phyloP scores from a whole-genome alignment of 2,113 vertebrate species.

The Elaphurus davidianus region DNA sequence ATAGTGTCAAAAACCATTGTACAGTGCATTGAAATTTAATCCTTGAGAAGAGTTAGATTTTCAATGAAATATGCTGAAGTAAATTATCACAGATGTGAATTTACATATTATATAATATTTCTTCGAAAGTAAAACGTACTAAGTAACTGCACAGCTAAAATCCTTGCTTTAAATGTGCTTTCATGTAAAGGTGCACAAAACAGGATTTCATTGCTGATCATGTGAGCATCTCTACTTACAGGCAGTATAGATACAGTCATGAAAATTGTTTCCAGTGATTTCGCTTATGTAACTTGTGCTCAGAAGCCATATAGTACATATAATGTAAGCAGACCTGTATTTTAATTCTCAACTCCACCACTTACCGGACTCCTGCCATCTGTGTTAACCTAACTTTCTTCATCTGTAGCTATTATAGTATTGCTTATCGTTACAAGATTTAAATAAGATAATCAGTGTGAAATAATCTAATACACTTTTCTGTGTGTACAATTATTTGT shows the following conservation, averaged over 20 bases:
- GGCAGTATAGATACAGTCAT: not conserved
- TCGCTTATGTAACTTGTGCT: not conserved
- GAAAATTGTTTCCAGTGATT: not conserved
- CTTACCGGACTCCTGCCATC: not conserved
- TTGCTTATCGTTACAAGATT: not conserved
- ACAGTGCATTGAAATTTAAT: not conserved
- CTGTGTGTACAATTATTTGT: not conserved
- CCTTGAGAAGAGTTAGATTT: not conserved
- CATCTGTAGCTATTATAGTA: not conserved
- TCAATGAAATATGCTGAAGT: slow-evolving; percentile 4
- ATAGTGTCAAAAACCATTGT: not conserved
- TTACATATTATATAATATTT: not conserved
- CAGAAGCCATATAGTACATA: not conserved
- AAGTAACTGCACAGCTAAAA: not conserved
- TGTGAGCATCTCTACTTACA: not conserved
- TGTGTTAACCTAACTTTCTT: not conserved
- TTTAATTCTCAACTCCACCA: not conserved
- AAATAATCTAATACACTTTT: not conserved
- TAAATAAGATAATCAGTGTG: not conserved
- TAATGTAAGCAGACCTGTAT: not conserved
- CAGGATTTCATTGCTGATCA: not conserved
- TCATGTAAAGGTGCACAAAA: not conserved
- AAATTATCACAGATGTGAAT: not conserved
- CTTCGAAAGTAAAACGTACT: not conserved
- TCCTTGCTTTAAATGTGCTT: not conserved